These are phyloP conservation scores for Volucella bombylans DNA, from an alignment of 2,888 invertebrate species.

Conservation along the genomic window DNA sequence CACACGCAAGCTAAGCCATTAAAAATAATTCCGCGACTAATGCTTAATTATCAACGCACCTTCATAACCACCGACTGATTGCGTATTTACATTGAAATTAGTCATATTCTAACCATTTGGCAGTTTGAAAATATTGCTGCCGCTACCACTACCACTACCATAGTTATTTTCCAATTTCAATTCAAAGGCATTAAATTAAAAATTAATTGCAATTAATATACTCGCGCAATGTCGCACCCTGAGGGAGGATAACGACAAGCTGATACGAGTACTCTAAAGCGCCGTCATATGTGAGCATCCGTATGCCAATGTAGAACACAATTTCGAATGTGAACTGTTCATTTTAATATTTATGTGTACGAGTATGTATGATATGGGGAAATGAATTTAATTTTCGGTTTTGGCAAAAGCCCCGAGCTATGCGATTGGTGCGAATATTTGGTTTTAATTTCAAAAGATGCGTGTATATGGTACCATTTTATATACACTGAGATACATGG, in stretches of 20 bases:
- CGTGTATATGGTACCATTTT: not conserved
- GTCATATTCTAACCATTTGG: conserved; percentile 17
- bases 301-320: conserved; percentile 37
- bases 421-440: conserved; percentile 36
- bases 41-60: conserved; percentile 17
- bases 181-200: conserved; percentile 57
- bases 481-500: not conserved
- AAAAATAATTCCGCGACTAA: conserved; percentile 25
- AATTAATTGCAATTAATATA: conserved; percentile 48
- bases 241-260: not conserved
- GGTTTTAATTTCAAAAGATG: conserved; percentile 41
- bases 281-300: too few relatives aligned
- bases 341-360: conserved; percentile 61
- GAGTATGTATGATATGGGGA: too few relatives aligned
- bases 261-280: not conserved
- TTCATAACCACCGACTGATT: conserved; percentile 8
- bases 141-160: not conserved
- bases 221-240: not conserved
- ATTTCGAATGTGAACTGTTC: conserved; percentile 51
- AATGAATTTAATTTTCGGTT: conserved; percentile 59
- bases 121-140: not conserved
- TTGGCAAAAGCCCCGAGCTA: conserved; percentile 33
- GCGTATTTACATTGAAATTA: conserved; percentile 36
- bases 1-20: conserved; percentile 25
- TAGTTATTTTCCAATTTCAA: not conserved